A percentile compares a stretch with the other conserved stretches of the same genome.
These are phyloP conservation scores for Sebastes aleutianus DNA, from an alignment of 2,797 vertebrate species.

Conservation along the genomic window DNA sequence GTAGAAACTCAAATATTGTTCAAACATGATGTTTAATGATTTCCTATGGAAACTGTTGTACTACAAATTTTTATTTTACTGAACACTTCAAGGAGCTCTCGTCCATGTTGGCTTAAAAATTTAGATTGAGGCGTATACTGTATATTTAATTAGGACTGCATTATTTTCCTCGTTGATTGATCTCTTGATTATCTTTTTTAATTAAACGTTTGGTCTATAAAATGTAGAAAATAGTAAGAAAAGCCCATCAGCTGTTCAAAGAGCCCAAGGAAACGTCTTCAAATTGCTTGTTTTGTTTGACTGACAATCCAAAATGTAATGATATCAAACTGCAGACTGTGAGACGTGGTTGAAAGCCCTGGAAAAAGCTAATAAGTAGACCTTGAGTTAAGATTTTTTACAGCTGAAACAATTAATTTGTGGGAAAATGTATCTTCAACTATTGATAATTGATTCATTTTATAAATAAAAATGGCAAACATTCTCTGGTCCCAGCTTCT, in stretches of 20 bases:
- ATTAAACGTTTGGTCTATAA: neutral
- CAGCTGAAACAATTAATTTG: neutral
- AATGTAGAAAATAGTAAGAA: neutral
- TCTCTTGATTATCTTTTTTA: neutral
- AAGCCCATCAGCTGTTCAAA: neutral
- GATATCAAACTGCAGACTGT: neutral
- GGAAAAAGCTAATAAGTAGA: too few species aligned
- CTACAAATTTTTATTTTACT: neutral
- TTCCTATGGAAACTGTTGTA: neutral
- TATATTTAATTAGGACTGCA: neutral
- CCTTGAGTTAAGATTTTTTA: neutral
- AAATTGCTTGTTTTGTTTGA: too few species aligned
- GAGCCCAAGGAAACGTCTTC: neutral
- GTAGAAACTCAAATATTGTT: neutral
- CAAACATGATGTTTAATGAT: neutral
- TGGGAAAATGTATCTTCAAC: accelerated
- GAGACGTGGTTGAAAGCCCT: neutral
- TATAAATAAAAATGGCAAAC: neutral
- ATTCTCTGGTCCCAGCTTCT: neutral
- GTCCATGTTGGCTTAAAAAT: neutral
- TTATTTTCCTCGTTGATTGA: neutral
- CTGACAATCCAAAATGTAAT: neutral
- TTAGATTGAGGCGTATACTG: neutral
- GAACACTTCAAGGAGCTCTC: too few species aligned
- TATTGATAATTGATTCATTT: neutral